These are phyloP conservation scores for Tonatia bakeri DNA, from an alignment of 2,113 vertebrate species.

Conservation along the genomic window DNA sequence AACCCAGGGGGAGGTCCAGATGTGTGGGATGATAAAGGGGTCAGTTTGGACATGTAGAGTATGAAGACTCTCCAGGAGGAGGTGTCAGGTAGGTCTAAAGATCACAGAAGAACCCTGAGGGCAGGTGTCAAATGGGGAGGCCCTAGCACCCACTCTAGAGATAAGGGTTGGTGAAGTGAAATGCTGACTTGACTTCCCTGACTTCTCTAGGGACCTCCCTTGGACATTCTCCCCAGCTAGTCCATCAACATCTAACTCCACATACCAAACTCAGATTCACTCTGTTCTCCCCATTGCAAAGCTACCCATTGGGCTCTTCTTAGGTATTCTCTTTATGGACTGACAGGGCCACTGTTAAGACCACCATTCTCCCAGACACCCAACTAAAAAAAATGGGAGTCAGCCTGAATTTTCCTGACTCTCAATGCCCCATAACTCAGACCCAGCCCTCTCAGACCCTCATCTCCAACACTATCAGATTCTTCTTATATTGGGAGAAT, in stretches of 20 bases:
- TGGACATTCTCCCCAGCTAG: neutral
- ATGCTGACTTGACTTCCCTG: neutral
- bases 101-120: neutral
- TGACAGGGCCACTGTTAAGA: neutral
- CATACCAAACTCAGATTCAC: neutral
- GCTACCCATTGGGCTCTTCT: neutral
- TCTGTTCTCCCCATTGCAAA: neutral
- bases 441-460: neutral
- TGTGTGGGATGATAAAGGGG: neutral
- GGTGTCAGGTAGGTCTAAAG: neutral
- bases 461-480: neutral
- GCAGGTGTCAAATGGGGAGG: neutral
- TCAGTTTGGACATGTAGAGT: neutral
- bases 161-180: neutral
- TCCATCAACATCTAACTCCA: neutral
- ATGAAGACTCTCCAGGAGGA: neutral
- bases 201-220: neutral
- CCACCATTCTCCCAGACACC: neutral
- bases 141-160: neutral
- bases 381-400: neutral
- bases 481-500: neutral
- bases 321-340: neutral
- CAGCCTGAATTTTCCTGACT: neutral
- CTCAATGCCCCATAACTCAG: neutral
- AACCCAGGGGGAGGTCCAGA: too few relatives aligned